phyloP scores from a whole-genome alignment of 1,140 invertebrate genomes.

The Euura saliciscinereae region DNA sequence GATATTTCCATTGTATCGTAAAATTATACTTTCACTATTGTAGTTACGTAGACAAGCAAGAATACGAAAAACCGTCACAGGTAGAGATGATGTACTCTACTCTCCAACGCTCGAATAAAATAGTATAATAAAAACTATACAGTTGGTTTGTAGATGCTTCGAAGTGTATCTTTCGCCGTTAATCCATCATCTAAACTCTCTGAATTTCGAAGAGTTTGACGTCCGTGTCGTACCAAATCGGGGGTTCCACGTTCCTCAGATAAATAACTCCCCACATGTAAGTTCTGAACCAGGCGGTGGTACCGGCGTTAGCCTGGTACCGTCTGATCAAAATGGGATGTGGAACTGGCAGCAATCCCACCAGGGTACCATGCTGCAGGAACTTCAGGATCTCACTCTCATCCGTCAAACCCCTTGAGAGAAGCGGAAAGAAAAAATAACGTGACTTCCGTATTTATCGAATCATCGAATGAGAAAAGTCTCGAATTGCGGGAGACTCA shows the following conservation, averaged over 20 bases:
- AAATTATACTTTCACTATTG: neutral
- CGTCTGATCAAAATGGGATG: conserved; percentile 99
- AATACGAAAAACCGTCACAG: neutral
- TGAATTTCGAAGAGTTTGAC: conserved; percentile 99
- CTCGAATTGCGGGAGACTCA: conserved; percentile 60
- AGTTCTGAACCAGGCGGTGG: conserved; percentile 98
- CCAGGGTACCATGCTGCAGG: conserved; percentile 97
- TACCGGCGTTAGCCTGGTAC: conserved; percentile 98
- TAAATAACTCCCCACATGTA: conserved; percentile 99
- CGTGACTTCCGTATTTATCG: conserved; percentile 14
- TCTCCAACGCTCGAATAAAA: conserved; percentile 7
- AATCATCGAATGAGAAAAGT: conserved; percentile 9
- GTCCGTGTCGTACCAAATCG: conserved; percentile 99
- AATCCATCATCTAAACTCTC: conserved; percentile 66
- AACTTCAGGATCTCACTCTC: conserved; percentile 99
- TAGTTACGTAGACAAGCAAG: too few species aligned
- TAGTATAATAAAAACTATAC: conserved; percentile 20
- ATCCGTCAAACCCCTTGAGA: conserved; percentile 91
- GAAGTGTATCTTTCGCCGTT: conserved; percentile 18
- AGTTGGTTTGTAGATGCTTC: conserved; percentile 20
- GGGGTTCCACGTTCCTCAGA: conserved; percentile 96
- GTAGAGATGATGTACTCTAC: neutral
- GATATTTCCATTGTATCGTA: neutral
- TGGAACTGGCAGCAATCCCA: conserved; percentile 96
- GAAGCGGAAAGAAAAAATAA: conserved; percentile 17